A percentile compares a stretch with the other conserved stretches of the same genome.
Evolutionary conservation across 1,140 invertebrate genomes (phyloP).

Genomic region (Eupristina koningsbergeri): DNA sequence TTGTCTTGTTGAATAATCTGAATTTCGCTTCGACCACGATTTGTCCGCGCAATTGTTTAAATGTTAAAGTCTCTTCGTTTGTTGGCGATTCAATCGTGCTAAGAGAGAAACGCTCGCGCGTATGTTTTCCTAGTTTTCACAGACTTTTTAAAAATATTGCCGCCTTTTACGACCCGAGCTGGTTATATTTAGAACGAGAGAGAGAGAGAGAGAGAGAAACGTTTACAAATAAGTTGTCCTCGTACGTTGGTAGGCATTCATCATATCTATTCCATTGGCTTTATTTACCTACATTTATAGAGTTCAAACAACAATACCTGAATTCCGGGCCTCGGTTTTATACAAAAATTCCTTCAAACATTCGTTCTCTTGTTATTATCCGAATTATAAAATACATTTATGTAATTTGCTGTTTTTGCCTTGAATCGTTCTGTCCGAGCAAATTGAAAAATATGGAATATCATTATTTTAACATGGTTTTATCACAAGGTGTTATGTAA

Average conservation of each 20-base stretch:
- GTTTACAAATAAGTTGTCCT: not conserved
- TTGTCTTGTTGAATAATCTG: no score
- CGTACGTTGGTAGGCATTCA: not conserved
- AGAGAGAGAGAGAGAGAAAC: no score
- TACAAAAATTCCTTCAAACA: not conserved
- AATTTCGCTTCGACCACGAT: no score
- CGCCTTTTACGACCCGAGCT: not conserved
- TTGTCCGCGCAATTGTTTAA: no score
- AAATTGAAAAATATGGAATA: no score
- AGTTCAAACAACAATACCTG: not conserved
- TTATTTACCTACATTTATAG: constrained; percentile 10
- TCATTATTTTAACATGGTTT: no score
- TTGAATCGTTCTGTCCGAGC: no score
- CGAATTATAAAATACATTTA: no score
- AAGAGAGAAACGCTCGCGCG: not conserved
- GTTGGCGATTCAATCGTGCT: not conserved
- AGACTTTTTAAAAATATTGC: not conserved
- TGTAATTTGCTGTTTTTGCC: no score
- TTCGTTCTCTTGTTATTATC: no score
- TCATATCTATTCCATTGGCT: not conserved
- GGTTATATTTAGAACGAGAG: not conserved
- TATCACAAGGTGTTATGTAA: no score
- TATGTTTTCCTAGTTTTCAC: not conserved
- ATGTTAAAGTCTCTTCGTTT: not conserved
- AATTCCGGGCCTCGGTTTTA: not conserved